phyloP scores from a whole-genome alignment of 2,797 vertebrate genomes.

The Danionella dracula region DNA sequence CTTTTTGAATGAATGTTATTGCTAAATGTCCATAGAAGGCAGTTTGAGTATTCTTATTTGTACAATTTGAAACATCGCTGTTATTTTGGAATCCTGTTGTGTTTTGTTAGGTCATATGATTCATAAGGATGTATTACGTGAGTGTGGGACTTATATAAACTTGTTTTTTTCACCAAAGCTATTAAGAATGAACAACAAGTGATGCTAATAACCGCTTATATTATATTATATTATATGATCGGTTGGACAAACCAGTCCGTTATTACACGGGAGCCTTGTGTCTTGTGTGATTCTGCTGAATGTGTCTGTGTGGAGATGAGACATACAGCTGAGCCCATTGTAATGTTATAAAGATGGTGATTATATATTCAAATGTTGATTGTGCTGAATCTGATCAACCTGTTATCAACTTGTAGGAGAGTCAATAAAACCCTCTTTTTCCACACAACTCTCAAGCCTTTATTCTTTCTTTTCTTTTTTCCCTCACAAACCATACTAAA shows the following conservation, averaged over 20 bases:
- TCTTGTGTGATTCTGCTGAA: constrained; percentile 15
- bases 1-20: background rate
- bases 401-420: constrained; percentile 62
- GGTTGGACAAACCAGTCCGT: background rate
- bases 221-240: constrained; percentile 7
- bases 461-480: too few species aligned
- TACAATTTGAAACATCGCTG: background rate
- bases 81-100: background rate
- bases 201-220: constrained; percentile 52
- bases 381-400: constrained; percentile 55
- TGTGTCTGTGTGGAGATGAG: constrained; percentile 14
- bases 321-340: constrained; percentile 52
- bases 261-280: constrained; percentile 35
- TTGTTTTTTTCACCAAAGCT: constrained; percentile 62
- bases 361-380: constrained; percentile 54
- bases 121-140: background rate
- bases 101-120: background rate
- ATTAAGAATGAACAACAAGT: constrained; percentile 58
- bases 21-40: background rate
- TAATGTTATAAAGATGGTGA: constrained; percentile 49
- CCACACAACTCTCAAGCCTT: too few species aligned
- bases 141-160: background rate
- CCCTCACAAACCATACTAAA: too few species aligned
- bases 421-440: constrained; percentile 51
- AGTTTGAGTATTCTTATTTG: background rate